Evolutionary conservation across 30 jellyfish, hydroid and myxozoan species (phyloP), one percentile per base, ranked within the genome.

Genomic region (Turritopsis rubra): DNA sequence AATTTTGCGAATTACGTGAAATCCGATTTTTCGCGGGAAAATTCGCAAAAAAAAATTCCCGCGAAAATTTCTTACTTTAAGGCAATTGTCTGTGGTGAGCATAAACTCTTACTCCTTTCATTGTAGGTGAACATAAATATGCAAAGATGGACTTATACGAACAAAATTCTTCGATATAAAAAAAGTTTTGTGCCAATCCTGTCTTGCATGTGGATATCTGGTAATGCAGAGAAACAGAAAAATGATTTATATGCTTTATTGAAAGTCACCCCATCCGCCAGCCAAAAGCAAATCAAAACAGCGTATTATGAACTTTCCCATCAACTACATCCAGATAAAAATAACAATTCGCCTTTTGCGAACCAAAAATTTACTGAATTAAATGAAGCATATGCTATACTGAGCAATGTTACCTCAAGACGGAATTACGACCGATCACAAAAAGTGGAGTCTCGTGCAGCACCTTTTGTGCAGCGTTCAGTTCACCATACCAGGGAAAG

Each of bases 371-470:
- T 75, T 22, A 75, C 83, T 22, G 66, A 1, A 9, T 22, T 75
- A 17, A 21, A n/a, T n/a, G 83, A 75, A 75, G 83, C 83, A 1
- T 75, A 75, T 75, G 66, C 54, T n/a, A 75, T 75, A 75, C 41
- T 75, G 41, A 41, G 83, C 9, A 75, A 75, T 22, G 60, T 75
- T 73, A 29, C 28, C 22, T 75, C 83, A 30, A 9, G 83, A 1
- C 28, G 41, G 9, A 1, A n/a, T 75, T 75, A 75, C 41, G 83
- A 75, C 22, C 53, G 83, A 28, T n/a, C 83, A 22, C 53, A 29
- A 22, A 75, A 22, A 75, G 83, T 75, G 17, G 65, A 22, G 19
- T 16, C 28, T 0, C 77, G 30, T 68, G 30, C 28, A 68, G 30
- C 28, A n/a, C 77, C 77, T 27, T 68, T 68, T 68, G 0, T 0